These are phyloP conservation scores for Stichopus horrens DNA, from an alignment of 53 echinoderm and acorn worm genomes.

Conservation along the genomic window DNA sequence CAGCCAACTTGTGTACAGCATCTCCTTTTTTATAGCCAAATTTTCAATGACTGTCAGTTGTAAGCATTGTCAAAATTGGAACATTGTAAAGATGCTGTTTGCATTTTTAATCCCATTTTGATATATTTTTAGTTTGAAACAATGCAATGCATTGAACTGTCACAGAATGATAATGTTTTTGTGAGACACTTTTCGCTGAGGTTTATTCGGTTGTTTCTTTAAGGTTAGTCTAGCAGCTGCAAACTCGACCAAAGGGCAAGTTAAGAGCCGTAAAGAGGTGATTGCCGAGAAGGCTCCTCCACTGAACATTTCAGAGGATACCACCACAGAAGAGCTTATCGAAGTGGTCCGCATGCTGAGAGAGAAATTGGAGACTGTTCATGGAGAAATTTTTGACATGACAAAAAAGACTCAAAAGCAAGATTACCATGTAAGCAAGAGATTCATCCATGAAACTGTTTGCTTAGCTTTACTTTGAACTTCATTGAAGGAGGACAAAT, in stretches of 20 bases:
- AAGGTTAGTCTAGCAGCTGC: conserved; percentile 1
- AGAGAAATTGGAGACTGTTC: conserved; percentile 11
- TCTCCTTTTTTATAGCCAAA: too few species aligned
- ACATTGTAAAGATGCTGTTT: too few species aligned
- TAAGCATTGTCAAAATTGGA: too few species aligned
- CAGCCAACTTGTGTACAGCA: too few species aligned
- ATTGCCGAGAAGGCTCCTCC: conserved; percentile 19
- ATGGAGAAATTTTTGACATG: conserved; percentile 24
- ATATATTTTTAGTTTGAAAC: too few species aligned
- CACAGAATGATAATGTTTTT: too few species aligned
- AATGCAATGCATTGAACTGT: too few species aligned
- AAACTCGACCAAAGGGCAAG: neutral
- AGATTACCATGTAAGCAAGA: conserved; percentile 6
- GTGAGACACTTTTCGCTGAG: neutral
- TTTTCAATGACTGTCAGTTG: too few species aligned
- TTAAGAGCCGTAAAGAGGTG: conserved; percentile 9
- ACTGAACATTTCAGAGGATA: neutral
- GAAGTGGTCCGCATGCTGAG: neutral
- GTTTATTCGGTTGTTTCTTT: neutral
- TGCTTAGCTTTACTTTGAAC: neutral
- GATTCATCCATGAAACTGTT: neutral
- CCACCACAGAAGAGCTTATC: conserved; percentile 8
- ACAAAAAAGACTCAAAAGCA: conserved; percentile 15
- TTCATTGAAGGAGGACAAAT: too few species aligned
- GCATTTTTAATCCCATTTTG: too few species aligned